phyloP scores from a whole-genome alignment of 1,140 invertebrate genomes.

The Plodia interpunctella region DNA sequence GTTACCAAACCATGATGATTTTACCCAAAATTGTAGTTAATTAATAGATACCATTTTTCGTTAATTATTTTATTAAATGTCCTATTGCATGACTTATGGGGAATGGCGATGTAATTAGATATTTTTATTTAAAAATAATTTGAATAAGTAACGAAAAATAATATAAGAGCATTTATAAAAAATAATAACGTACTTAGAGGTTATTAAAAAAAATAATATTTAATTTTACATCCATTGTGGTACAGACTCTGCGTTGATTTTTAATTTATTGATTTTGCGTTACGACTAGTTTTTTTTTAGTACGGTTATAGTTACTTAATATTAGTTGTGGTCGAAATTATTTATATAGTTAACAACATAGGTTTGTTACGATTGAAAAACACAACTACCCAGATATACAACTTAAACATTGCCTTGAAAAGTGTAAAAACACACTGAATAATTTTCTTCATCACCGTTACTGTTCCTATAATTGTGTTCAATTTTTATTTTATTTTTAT shows the following conservation, averaged over 20 bases:
- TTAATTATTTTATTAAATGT: slow-evolving; percentile 3
- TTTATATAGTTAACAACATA: background rate
- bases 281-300: background rate
- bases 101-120: background rate
- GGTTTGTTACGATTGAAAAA: background rate
- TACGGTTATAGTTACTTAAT: slow-evolving; percentile 1
- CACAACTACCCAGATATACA: background rate
- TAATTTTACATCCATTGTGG: background rate
- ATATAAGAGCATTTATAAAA: slow-evolving; percentile 4
- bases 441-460: background rate
- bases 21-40: slow-evolving; percentile 16
- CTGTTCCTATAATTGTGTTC: background rate
- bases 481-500: background rate
- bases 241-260: background rate
- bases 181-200: background rate
- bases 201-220: background rate
- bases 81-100: background rate
- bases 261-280: slow-evolving; percentile 1
- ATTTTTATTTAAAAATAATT: background rate
- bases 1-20: slow-evolving; percentile 20
- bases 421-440: too few species aligned
- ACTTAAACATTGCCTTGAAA: too few species aligned
- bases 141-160: slow-evolving; percentile 1
- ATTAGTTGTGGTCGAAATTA: background rate
- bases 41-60: slow-evolving; percentile 10